phyloP scores from a whole-genome alignment of 2,113 vertebrate species.

The Maccullochella peelii region DNA sequence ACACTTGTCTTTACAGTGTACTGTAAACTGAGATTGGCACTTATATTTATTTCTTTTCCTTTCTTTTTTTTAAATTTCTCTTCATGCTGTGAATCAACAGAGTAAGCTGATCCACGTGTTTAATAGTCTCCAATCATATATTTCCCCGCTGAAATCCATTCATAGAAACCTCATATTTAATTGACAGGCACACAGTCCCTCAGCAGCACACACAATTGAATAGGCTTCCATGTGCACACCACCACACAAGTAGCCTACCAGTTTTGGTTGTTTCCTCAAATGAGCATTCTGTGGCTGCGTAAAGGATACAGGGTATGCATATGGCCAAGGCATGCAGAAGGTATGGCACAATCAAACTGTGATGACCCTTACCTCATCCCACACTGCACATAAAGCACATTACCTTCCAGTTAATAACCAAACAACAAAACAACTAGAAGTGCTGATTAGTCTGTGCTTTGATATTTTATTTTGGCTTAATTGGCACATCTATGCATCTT shows the following conservation, averaged over 20 bases:
- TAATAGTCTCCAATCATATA: background rate
- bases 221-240: background rate
- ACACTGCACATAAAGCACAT: background rate
- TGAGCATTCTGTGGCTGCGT: background rate
- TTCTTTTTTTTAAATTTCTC: background rate
- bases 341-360: background rate
- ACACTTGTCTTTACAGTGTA: background rate
- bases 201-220: background rate
- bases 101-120: background rate
- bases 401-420: background rate
- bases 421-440: background rate
- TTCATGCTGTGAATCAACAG: slow-evolving; percentile 1
- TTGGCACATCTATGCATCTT: background rate
- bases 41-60: background rate
- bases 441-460: background rate
- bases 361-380: background rate
- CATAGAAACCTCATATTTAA: slow-evolving; percentile 29
- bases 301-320: background rate
- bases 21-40: background rate
- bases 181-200: slow-evolving; percentile 13
- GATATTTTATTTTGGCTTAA: too few species aligned
- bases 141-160: slow-evolving; percentile 3
- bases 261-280: background rate
- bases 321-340: background rate
- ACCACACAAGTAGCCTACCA: background rate